Evolutionary conservation across 2,113 vertebrate species (phyloP).

Genomic region (Sinocyclocheilus anophthalmus): DNA sequence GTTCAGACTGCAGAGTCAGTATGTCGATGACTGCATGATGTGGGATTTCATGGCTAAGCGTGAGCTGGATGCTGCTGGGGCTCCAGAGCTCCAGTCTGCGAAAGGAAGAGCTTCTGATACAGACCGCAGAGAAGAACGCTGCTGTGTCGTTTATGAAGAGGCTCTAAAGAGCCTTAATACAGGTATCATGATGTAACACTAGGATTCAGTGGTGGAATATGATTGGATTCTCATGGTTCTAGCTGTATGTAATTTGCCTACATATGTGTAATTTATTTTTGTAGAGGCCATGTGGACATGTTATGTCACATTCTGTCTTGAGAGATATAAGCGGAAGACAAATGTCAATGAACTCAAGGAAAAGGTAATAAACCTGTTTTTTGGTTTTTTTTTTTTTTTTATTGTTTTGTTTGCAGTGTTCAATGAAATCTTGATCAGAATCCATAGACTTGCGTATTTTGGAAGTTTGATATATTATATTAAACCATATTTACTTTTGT

Average conservation of each 20-base stretch:
- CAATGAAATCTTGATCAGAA: not conserved
- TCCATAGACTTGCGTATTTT: not conserved
- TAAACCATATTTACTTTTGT: not conserved
- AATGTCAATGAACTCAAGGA: slow-evolving; percentile 83
- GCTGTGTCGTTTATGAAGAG: slow-evolving; percentile 89
- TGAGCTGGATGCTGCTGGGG: slow-evolving; percentile 78
- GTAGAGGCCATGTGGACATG: slow-evolving; percentile 90
- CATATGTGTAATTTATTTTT: slow-evolving; percentile 38
- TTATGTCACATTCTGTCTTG: slow-evolving; percentile 86
- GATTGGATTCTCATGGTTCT: not conserved
- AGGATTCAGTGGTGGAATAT: not conserved
- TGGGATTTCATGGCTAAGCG: slow-evolving; percentile 92
- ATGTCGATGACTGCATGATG: slow-evolving; percentile 79
- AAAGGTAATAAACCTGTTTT: slow-evolving; percentile 73
- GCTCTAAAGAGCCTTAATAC: slow-evolving; percentile 80
- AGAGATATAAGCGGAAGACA: slow-evolving; percentile 88
- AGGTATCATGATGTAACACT: slow-evolving; percentile 69
- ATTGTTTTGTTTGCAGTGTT: not conserved
- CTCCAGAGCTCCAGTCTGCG: slow-evolving; percentile 70
- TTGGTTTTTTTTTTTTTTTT: not conserved
- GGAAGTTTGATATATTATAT: not conserved
- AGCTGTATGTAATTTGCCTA: not conserved
- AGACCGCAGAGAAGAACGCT: slow-evolving; percentile 80
- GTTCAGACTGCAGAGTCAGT: slow-evolving; percentile 81
- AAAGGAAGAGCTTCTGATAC: slow-evolving; percentile 78